phyloP scores from a whole-genome alignment of 2,888 invertebrate species.

The Cryptophagus acutangulus region DNA sequence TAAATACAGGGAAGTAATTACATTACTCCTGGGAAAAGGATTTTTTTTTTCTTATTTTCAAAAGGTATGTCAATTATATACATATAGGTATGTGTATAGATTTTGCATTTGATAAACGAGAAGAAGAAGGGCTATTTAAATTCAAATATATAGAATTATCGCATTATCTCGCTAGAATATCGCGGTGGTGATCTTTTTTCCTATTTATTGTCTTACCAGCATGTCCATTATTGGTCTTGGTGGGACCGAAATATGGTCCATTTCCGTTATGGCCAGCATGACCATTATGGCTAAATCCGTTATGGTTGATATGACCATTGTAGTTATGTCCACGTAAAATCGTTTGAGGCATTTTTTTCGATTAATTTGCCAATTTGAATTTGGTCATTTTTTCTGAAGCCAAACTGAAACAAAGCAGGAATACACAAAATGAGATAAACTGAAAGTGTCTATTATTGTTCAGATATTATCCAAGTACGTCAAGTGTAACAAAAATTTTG shows the following conservation, averaged over 20 bases:
- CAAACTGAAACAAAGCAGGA: background rate
- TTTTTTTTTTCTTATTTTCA: too few species aligned
- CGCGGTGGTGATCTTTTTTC: background rate
- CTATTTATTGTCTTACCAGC: too few species aligned
- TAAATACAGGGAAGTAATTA: too few species aligned
- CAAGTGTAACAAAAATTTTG: background rate
- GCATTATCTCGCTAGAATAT: background rate
- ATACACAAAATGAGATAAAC: background rate
- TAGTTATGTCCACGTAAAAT: slow-evolving; percentile 27
- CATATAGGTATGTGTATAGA: too few species aligned
- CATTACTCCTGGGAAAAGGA: too few species aligned
- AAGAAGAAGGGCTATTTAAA: too few species aligned
- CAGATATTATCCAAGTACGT: background rate
- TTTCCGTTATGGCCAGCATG: slow-evolving; percentile 33
- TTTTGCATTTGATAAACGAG: too few species aligned
- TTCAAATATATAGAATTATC: too few species aligned
- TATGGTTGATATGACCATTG: slow-evolving; percentile 28
- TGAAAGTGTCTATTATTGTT: background rate
- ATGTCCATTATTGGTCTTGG: slow-evolving; percentile 41
- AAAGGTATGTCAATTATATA: too few species aligned
- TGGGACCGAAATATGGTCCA: slow-evolving; percentile 26
- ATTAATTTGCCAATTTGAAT: slow-evolving; percentile 9
- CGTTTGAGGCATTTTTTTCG: slow-evolving; percentile 34
- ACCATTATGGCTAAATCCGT: slow-evolving; percentile 31
- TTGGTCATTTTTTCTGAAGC: background rate